These are phyloP conservation scores for Microchrysa polita DNA, from an alignment of 2,888 invertebrate genomes.

Conservation along the genomic window DNA sequence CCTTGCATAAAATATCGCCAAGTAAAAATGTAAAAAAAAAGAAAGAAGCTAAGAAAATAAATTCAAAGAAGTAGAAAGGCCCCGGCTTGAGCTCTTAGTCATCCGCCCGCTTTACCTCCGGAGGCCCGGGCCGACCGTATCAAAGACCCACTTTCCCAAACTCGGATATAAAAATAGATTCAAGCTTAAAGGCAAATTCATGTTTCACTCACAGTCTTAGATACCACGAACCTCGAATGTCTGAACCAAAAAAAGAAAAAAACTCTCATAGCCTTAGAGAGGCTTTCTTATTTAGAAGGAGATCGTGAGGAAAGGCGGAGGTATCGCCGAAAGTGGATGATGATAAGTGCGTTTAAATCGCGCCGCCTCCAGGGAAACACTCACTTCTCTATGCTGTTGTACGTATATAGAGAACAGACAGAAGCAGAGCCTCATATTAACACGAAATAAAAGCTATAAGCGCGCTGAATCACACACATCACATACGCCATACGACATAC, in stretches of 20 bases:
- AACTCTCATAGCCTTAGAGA: too few species aligned
- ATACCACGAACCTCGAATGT: neutral
- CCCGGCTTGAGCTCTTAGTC: neutral
- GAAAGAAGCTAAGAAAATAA: neutral
- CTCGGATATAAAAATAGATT: neutral
- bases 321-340: neutral
- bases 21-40: too few species aligned
- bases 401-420: neutral
- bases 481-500: neutral
- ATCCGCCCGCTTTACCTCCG: neutral
- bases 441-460: too few species aligned
- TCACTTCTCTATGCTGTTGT: too few species aligned
- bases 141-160: neutral
- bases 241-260: neutral
- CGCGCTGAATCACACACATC: too few species aligned
- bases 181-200: neutral
- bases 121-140: neutral
- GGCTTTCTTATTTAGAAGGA: neutral
- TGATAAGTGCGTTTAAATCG: neutral
- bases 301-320: neutral
- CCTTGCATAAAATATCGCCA: neutral
- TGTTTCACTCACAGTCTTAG: too few species aligned
- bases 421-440: neutral
- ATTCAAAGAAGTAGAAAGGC: conserved; percentile 14
- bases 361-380: conserved; percentile 1